phyloP scores from a whole-genome alignment of 2,113 vertebrate species.

The Cariama cristata region DNA sequence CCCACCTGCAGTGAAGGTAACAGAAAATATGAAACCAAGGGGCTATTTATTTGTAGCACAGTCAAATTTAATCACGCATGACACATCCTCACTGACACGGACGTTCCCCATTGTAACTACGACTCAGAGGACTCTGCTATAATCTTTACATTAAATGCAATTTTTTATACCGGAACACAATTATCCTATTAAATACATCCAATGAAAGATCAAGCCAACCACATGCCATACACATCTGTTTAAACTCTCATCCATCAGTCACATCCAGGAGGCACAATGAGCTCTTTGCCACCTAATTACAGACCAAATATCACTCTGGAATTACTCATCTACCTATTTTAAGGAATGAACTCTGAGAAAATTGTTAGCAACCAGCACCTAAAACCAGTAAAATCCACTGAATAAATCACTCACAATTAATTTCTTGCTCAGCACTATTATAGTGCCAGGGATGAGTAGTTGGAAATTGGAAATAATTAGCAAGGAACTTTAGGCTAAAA shows the following conservation, averaged over 20 bases:
- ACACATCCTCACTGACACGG: fast-evolving
- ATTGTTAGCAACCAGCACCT: not conserved
- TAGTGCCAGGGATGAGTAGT: not conserved
- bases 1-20: not conserved
- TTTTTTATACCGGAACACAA: not conserved
- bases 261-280: not conserved
- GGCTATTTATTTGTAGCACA: not conserved
- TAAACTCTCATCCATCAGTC: constrained; percentile 8
- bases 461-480: not conserved
- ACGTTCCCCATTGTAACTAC: not conserved
- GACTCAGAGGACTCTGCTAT: not conserved
- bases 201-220: not conserved
- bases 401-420: not conserved
- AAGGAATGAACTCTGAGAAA: not conserved
- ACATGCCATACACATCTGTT: not conserved
- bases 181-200: not conserved
- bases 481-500: not conserved
- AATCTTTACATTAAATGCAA: not conserved
- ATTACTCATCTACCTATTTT: not conserved
- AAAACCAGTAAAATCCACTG: not conserved
- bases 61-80: not conserved
- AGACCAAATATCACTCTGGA: not conserved
- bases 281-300: not conserved
- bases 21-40: not conserved
- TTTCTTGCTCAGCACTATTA: not conserved